phyloP scores from a whole-genome alignment of 2,113 vertebrate species.

The Neodontobutis hainanensis region DNA sequence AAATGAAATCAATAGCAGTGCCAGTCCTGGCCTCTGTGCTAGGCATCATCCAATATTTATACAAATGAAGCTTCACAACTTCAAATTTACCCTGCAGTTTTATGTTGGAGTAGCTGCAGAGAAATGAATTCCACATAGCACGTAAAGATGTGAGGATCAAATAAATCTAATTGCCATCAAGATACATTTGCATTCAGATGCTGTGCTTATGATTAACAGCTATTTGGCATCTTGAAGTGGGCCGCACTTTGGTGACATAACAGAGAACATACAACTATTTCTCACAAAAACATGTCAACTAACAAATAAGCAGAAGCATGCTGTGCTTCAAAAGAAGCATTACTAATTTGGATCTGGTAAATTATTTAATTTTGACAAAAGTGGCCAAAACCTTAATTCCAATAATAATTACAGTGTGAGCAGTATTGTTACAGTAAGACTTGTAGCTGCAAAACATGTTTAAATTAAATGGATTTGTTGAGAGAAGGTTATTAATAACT shows the following conservation, averaged over 20 bases:
- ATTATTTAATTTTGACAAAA: too few species aligned
- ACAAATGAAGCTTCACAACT: slow-evolving; percentile 62
- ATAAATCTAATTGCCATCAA: slow-evolving; percentile 33
- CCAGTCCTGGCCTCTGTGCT: slow-evolving; percentile 44
- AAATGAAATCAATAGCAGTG: slow-evolving; percentile 66
- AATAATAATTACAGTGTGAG: too few species aligned
- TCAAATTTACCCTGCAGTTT: slow-evolving; percentile 49
- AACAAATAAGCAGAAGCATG: slow-evolving; percentile 19
- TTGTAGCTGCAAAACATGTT: too few species aligned
- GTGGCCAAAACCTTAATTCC: too few species aligned
- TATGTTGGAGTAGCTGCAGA: slow-evolving; percentile 41
- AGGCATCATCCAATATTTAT: slow-evolving; percentile 68
- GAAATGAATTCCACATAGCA: slow-evolving; percentile 13
- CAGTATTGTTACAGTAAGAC: too few species aligned
- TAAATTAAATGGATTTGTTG: too few species aligned
- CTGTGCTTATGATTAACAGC: slow-evolving; percentile 49
- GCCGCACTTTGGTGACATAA: slow-evolving; percentile 41
- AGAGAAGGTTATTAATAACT: too few species aligned
- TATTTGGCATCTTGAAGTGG: slow-evolving; percentile 39
- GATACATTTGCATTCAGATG: slow-evolving; percentile 50
- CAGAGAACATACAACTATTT: slow-evolving; percentile 26
- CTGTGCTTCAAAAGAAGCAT: background rate
- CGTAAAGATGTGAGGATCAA: slow-evolving; percentile 24
- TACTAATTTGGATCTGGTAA: background rate
- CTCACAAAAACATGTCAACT: slow-evolving; percentile 30